These are phyloP conservation scores for Ellobium chinense DNA, from an alignment of 2,888 invertebrate species.

Conservation along the genomic window DNA sequence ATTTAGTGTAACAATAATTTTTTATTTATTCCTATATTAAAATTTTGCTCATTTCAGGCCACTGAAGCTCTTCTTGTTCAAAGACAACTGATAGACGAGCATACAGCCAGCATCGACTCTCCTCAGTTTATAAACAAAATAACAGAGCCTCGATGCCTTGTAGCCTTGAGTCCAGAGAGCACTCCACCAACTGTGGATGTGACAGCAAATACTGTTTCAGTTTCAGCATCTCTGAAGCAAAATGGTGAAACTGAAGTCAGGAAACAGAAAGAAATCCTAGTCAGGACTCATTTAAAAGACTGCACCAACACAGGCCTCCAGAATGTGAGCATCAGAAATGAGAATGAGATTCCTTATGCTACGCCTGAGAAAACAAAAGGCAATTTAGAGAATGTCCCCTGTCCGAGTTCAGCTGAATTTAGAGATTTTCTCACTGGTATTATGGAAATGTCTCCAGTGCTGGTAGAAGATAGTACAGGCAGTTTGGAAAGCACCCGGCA, in stretches of 20 bases:
- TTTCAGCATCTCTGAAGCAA: background rate
- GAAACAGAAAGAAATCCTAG: background rate
- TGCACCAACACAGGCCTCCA: background rate
- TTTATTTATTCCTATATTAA: background rate
- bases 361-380: background rate
- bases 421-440: constrained; percentile 15
- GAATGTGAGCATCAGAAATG: background rate
- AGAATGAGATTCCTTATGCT: background rate
- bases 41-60: background rate
- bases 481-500: constrained; percentile 16
- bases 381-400: background rate
- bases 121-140: constrained; percentile 11
- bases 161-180: constrained; percentile 2
- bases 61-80: constrained; percentile 25
- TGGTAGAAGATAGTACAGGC: background rate
- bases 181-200: background rate
- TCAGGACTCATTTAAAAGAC: constrained; percentile 18
- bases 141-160: background rate
- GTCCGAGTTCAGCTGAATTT: constrained; percentile 29
- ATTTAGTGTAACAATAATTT: background rate
- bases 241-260: background rate
- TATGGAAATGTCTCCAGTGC: constrained; percentile 6
- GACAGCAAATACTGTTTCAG: background rate
- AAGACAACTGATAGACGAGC: constrained; percentile 10
- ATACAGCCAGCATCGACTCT: background rate